Conservation (phyloP, 2,888 invertebrate species). For the Thymelicus sylvestris region DNA sequence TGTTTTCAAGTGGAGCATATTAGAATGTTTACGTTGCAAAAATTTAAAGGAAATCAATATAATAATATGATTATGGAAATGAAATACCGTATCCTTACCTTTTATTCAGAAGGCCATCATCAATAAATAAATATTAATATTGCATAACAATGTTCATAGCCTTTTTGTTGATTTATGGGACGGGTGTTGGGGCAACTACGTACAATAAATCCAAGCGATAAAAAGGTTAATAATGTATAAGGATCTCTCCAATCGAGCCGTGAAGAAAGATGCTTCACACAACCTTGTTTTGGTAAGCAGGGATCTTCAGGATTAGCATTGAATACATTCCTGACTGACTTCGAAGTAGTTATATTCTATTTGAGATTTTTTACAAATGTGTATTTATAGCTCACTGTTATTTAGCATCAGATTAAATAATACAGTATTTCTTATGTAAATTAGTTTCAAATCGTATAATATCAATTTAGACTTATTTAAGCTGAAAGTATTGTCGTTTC, state of each 20-base stretch:
- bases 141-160: background rate
- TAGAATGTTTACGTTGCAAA: no score
- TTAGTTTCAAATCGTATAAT: no score
- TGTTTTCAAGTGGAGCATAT: no score
- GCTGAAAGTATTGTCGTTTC: background rate
- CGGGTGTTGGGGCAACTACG: background rate
- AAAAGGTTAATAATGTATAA: slow-evolving; percentile 6
- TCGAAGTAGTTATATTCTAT: no score
- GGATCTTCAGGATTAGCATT: background rate
- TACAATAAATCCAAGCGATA: background rate
- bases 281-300: background rate
- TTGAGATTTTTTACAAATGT: no score
- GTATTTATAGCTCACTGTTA: no score
- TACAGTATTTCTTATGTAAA: no score
- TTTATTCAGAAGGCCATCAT: background rate
- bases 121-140: background rate
- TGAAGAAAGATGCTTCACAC: background rate
- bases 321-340: no score
- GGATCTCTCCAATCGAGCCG: background rate
- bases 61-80: background rate
- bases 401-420: no score
- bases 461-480: no score
- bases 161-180: background rate
- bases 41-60: background rate
- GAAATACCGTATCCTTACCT: background rate